A percentile compares a stretch with the other conserved stretches of the same genome.
phyloP scores from a whole-genome alignment of 2,888 invertebrate genomes.

The Catocala sponsa region DNA sequence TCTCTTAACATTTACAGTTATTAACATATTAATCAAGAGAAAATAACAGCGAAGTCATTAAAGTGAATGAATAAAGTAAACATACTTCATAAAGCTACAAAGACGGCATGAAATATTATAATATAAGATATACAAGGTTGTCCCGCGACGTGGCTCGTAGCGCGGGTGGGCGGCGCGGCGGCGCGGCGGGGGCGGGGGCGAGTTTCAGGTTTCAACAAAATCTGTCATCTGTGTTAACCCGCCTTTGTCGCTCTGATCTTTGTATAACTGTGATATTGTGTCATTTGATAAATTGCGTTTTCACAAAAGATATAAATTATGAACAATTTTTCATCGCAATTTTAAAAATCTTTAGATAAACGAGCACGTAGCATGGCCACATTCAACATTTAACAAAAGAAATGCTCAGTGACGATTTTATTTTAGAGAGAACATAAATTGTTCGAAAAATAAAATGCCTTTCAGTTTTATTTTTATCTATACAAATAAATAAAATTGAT shows the following conservation, averaged over 20 bases:
- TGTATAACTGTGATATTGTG: not conserved
- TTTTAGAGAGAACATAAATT: not conserved
- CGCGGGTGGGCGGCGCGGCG: slow-evolving; percentile 1
- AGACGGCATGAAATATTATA: slow-evolving; percentile 3
- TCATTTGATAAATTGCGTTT: slow-evolving; percentile 1
- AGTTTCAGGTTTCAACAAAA: slow-evolving; percentile 15
- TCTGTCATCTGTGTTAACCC: slow-evolving; percentile 8
- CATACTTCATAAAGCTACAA: slow-evolving; percentile 6
- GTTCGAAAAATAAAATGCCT: not conserved
- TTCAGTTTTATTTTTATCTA: not conserved
- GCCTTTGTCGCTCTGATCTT: slow-evolving; percentile 1
- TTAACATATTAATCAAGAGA: slow-evolving; percentile 8
- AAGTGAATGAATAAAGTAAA: slow-evolving; percentile 11
- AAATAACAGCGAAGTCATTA: not conserved
- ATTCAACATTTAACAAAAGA: not conserved
- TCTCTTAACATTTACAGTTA: slow-evolving; percentile 2
- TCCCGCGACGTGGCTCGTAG: not conserved
- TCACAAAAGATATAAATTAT: slow-evolving; percentile 11
- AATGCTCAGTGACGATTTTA: not conserved
- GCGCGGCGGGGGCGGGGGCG: not conserved
- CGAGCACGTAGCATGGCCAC: not conserved
- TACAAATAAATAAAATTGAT: no score
- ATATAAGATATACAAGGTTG: not conserved
- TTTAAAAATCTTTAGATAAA: not conserved
- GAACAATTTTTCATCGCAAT: slow-evolving; percentile 8